phyloP scores from a whole-genome alignment of 2,797 vertebrate genomes.

The Acestrorhynchus altus region DNA sequence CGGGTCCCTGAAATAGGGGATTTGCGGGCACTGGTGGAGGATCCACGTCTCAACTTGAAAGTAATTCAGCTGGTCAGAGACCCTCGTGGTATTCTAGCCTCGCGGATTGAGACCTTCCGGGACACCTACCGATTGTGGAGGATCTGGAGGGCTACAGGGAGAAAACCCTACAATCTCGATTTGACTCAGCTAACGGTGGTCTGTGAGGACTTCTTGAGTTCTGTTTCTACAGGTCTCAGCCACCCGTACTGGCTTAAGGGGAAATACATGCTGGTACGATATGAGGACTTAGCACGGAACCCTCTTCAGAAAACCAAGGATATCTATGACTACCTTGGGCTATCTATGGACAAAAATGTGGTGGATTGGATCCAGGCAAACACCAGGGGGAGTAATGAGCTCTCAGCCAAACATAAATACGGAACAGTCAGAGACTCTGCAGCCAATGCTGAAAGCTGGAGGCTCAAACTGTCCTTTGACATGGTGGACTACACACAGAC shows the following conservation, averaged over 20 bases:
- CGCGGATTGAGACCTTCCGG: constrained; percentile 90
- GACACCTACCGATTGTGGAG: constrained; percentile 92
- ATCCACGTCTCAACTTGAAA: constrained; percentile 89
- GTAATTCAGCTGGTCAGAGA: constrained; percentile 92
- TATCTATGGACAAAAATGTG: constrained; percentile 82
- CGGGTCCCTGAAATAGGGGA: constrained; percentile 88
- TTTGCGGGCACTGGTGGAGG: constrained; percentile 86
- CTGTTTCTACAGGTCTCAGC: constrained; percentile 84
- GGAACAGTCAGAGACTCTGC: constrained; percentile 90
- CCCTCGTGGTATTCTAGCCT: constrained; percentile 89
- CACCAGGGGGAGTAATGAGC: constrained; percentile 84
- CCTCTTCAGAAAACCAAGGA: constrained; percentile 90
- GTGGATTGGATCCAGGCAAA: constrained; percentile 91
- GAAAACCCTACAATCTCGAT: constrained; percentile 89
- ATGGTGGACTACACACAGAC: constrained; percentile 90
- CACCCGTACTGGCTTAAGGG: constrained; percentile 88
- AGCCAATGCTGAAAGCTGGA: constrained; percentile 90
- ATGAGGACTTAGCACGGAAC: constrained; percentile 90
- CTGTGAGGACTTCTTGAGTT: constrained; percentile 90
- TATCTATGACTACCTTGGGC: constrained; percentile 88
- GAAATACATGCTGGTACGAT: constrained; percentile 90
- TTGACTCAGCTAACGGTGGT: constrained; percentile 87
- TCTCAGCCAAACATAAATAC: constrained; percentile 87
- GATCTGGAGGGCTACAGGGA: constrained; percentile 89
- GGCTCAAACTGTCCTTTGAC: constrained; percentile 90